These are phyloP conservation scores for Leptothorax acervorum DNA, from an alignment of 2,888 invertebrate species.

Conservation along the genomic window DNA sequence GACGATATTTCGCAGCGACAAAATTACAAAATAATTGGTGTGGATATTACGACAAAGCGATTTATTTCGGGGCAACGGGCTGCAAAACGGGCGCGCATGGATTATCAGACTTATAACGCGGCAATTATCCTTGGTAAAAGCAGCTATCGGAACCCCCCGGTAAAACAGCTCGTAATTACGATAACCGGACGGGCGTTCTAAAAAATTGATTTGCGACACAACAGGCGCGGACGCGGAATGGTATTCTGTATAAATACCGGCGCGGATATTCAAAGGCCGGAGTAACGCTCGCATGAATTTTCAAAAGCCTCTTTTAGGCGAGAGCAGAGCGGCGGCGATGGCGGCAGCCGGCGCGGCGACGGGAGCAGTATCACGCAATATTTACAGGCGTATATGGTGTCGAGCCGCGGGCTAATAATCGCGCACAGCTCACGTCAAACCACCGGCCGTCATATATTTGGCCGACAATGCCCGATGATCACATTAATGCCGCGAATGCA, in stretches of 20 bases:
- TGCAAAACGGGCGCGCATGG: neutral
- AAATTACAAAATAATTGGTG: constrained; percentile 52
- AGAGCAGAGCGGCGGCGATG: neutral
- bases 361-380: constrained; percentile 47
- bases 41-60: constrained; percentile 33
- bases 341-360: neutral
- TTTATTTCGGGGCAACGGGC: constrained; percentile 37
- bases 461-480: constrained; percentile 66
- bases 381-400: constrained; percentile 51
- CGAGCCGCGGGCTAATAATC: constrained; percentile 58
- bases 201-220: constrained; percentile 43
- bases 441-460: constrained; percentile 62
- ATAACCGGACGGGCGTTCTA: constrained; percentile 13
- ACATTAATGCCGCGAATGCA: constrained; percentile 69
- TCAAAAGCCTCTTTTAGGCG: constrained; percentile 31
- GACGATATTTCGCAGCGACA: constrained; percentile 16
- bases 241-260: constrained; percentile 48
- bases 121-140: constrained; percentile 30
- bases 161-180: constrained; percentile 38
- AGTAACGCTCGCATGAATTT: constrained; percentile 47
- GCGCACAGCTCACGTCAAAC: constrained; percentile 53
- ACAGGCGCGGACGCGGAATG: constrained; percentile 15
- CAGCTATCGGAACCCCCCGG: neutral
- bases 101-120: constrained; percentile 38
- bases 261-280: constrained; percentile 23